A percentile compares a stretch with the other conserved stretches of the same genome.
phyloP scores from a whole-genome alignment of 2,113 vertebrate species.

The Hemicordylus capensis region DNA sequence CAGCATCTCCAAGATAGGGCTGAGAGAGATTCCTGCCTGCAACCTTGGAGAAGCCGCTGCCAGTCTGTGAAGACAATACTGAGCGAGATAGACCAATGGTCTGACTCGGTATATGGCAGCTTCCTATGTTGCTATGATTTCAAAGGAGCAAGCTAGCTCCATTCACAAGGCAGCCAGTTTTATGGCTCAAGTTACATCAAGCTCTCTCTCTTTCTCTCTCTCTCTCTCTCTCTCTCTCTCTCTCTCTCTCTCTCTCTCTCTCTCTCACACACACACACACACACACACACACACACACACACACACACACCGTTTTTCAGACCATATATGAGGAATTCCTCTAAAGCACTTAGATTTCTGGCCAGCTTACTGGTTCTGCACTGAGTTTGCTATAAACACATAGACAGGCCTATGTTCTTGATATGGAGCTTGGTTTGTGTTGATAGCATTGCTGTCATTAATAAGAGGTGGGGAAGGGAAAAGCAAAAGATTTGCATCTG shows the following conservation, averaged over 20 bases:
- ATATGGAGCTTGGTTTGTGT: background rate
- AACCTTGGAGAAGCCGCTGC: too few relatives aligned
- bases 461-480: background rate
- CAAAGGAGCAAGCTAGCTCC: too few relatives aligned
- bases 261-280: too few relatives aligned
- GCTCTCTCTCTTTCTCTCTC: background rate
- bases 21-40: too few relatives aligned
- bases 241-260: too few relatives aligned
- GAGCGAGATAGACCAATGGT: background rate
- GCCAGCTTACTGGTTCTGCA: background rate
- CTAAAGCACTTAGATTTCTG: background rate
- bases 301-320: background rate
- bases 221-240: too few relatives aligned
- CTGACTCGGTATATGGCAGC: background rate
- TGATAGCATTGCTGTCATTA: background rate
- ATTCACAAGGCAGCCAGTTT: background rate
- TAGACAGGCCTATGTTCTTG: background rate
- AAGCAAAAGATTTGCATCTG: background rate
- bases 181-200: background rate
- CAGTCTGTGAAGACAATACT: background rate
- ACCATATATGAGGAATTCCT: background rate
- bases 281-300: too few relatives aligned
- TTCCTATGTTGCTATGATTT: too few relatives aligned
- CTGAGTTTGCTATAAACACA: background rate
- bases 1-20: too few relatives aligned